Evolutionary conservation across 2,888 invertebrate genomes (phyloP).

Genomic region (Acleris sparsana): DNA sequence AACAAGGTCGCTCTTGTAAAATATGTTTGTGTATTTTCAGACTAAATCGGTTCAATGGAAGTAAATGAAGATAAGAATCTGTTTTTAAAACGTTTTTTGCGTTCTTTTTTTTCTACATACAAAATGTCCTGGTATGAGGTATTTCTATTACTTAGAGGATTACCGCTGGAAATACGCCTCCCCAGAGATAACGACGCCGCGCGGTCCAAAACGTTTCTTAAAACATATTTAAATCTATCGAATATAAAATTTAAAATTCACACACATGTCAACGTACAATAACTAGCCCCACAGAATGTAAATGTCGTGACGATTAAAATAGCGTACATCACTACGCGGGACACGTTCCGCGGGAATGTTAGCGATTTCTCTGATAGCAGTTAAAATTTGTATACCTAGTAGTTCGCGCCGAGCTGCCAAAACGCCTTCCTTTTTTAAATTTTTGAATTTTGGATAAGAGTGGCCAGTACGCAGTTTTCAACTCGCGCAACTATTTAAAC

Average conservation of each 20-base stretch:
- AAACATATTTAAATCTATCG: background rate
- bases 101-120: too few species aligned
- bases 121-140: too few species aligned
- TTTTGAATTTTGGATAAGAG: too few species aligned
- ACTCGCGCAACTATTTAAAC: too few species aligned
- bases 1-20: conserved; percentile 5
- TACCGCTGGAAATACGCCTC: too few species aligned
- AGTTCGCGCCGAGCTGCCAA: background rate
- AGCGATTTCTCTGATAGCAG: conserved; percentile 29
- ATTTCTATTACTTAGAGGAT: too few species aligned
- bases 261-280: background rate
- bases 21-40: background rate
- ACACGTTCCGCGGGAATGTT: conserved; percentile 28
- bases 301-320: conserved; percentile 13
- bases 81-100: too few species aligned
- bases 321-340: conserved; percentile 14
- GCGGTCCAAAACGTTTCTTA: background rate
- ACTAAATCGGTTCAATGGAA: too few species aligned
- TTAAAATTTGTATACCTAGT: conserved; percentile 28
- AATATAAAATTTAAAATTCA: background rate
- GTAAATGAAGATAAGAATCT: too few species aligned
- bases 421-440: too few species aligned
- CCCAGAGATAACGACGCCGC: too few species aligned
- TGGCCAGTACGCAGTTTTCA: too few species aligned
- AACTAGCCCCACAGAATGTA: conserved; percentile 8